These are phyloP conservation scores for Kuschelorhynchus macadamiae DNA, from an alignment of 2,888 invertebrate genomes.

Conservation along the genomic window DNA sequence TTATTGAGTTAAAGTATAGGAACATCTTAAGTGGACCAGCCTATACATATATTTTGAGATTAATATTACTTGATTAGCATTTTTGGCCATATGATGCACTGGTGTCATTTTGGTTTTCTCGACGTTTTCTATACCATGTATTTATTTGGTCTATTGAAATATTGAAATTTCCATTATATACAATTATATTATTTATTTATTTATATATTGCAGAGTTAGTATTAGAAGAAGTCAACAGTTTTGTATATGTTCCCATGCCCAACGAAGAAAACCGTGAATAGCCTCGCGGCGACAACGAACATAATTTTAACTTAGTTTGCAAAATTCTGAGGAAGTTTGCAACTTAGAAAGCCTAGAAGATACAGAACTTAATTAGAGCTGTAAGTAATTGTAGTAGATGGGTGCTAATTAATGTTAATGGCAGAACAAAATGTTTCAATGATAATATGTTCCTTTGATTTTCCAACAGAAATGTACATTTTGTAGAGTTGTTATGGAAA, in stretches of 20 bases:
- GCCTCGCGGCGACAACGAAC: neutral
- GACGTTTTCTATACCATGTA: too few relatives aligned
- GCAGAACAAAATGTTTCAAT: slow-evolving; percentile 22
- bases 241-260: slow-evolving; percentile 75
- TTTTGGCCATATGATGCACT: too few relatives aligned
- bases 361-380: slow-evolving; percentile 17
- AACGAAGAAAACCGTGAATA: slow-evolving; percentile 60
- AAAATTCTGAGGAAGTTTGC: neutral
- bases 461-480: slow-evolving; percentile 17
- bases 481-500: slow-evolving; percentile 13
- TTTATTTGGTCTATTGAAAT: too few relatives aligned
- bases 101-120: too few relatives aligned
- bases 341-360: slow-evolving; percentile 16
- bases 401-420: slow-evolving; percentile 43
- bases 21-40: too few relatives aligned
- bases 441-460: slow-evolving; percentile 30
- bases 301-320: slow-evolving; percentile 5
- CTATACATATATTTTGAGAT: too few relatives aligned
- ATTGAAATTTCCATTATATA: too few relatives aligned
- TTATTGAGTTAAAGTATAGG: too few relatives aligned
- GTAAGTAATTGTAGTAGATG: slow-evolving; percentile 35
- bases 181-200: too few relatives aligned
- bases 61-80: too few relatives aligned
- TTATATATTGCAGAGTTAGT: slow-evolving; percentile 77
- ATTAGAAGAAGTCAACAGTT: slow-evolving; percentile 85